Evolutionary conservation across 2,113 vertebrate genomes (phyloP).

Genomic region (Pachyramphus minor): DNA sequence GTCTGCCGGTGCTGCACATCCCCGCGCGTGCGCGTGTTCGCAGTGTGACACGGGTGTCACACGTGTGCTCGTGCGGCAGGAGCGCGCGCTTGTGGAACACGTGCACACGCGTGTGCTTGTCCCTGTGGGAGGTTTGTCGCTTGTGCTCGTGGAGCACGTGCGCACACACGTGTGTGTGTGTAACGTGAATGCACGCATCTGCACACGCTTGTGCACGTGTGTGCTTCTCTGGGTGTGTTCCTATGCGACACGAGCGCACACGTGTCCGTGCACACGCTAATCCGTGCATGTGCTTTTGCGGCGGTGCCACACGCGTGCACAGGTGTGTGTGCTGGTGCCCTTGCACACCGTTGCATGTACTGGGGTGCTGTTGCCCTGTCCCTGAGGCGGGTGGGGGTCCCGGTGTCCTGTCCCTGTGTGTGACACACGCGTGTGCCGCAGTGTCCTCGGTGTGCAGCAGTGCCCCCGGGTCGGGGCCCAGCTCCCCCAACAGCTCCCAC

Average conservation of each 20-base stretch:
- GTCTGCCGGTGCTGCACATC: background rate
- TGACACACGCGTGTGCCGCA: background rate
- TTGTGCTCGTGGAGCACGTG: background rate
- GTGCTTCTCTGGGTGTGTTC: too few species aligned
- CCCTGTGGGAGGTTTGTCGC: background rate
- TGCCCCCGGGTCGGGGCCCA: constrained; percentile 68
- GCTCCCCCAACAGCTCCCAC: constrained; percentile 36
- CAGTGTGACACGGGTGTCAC: too few species aligned
- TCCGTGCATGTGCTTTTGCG: background rate
- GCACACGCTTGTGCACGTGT: background rate
- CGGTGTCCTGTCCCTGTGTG: background rate
- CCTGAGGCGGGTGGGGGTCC: background rate
- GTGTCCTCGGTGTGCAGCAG: constrained; percentile 73
- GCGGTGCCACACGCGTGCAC: background rate
- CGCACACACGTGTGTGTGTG: background rate
- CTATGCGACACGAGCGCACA: background rate
- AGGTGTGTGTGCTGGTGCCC: background rate
- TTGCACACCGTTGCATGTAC: background rate
- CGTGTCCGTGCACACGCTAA: background rate
- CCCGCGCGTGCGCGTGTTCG: too few species aligned
- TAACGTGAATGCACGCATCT: too few species aligned
- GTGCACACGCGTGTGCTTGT: background rate
- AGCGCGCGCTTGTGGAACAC: background rate
- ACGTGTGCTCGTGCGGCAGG: background rate
- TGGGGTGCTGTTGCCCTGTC: background rate